These are phyloP conservation scores for Brachionus asplanchnoidis DNA, from an alignment of 1,140 invertebrate genomes.

Conservation along the genomic window DNA sequence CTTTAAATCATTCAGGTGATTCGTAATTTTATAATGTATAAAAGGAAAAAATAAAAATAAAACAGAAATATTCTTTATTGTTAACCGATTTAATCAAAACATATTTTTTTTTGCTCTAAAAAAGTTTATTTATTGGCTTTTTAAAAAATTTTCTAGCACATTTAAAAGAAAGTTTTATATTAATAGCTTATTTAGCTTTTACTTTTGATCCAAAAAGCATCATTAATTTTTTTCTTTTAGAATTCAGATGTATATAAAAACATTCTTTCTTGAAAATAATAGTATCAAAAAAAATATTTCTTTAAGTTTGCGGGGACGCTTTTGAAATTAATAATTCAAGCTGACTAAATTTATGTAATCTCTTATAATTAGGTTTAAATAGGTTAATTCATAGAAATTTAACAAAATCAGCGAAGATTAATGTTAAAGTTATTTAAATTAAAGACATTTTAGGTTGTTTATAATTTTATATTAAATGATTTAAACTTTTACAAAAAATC, in stretches of 20 bases:
- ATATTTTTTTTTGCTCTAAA: background rate
- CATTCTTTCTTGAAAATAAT: background rate
- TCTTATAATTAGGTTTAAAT: background rate
- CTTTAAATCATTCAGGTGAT: slow-evolving; percentile 1
- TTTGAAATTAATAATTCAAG: background rate
- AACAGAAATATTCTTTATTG: background rate
- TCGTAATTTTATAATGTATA: background rate
- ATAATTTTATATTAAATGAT: background rate
- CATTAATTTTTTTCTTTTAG: background rate
- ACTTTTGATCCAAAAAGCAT: background rate
- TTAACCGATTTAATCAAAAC: background rate
- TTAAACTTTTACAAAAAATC: background rate
- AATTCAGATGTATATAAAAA: background rate
- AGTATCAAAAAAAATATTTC: background rate
- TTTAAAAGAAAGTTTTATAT: background rate
- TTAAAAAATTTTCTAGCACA: background rate
- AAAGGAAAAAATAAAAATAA: background rate
- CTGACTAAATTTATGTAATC: background rate
- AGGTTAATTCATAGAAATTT: background rate
- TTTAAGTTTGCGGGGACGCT: background rate
- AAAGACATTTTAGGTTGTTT: too few species aligned
- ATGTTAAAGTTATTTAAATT: too few species aligned
- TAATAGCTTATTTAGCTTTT: background rate
- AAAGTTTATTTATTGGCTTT: background rate
- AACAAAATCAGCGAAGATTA: background rate